A percentile compares a stretch with the other conserved stretches of the same genome.
phyloP scores from a whole-genome alignment of 1,140 invertebrate species.

The Cataglyphis hispanica region DNA sequence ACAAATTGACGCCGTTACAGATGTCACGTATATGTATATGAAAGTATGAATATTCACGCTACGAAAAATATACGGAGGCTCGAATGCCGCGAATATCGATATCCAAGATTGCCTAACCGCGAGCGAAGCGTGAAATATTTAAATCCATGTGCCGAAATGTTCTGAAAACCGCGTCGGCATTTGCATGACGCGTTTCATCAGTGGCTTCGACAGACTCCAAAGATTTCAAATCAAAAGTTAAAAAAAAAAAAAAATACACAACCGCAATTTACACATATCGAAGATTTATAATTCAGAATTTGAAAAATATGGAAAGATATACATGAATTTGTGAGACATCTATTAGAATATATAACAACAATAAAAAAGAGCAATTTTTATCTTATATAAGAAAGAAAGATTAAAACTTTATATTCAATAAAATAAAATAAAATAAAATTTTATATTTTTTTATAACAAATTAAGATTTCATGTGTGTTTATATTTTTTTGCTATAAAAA shows the following conservation, averaged over 20 bases:
- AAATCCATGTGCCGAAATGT: constrained; percentile 44
- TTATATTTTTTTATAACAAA: neutral
- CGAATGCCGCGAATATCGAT: constrained; percentile 37
- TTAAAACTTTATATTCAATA: neutral
- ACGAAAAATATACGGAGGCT: constrained; percentile 41
- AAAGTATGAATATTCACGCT: constrained; percentile 45
- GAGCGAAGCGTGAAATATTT: constrained; percentile 50
- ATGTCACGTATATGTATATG: constrained; percentile 37
- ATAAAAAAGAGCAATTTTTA: neutral
- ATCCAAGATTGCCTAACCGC: constrained; percentile 49
- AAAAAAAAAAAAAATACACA: neutral
- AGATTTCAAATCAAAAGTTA: constrained; percentile 25
- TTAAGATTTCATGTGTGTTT: neutral
- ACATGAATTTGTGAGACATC: neutral
- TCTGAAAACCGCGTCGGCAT: constrained; percentile 44
- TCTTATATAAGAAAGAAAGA: neutral
- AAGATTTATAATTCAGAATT: constrained; percentile 25
- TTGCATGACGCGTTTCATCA: constrained; percentile 44
- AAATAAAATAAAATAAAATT: constrained; percentile 12
- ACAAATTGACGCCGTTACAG: constrained; percentile 47
- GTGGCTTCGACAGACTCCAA: constrained; percentile 27
- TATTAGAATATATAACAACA: neutral
- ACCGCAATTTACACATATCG: constrained; percentile 14
- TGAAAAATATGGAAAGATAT: neutral
- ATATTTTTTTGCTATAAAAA: neutral